A percentile compares a stretch with the other conserved stretches of the same genome.
phyloP scores from a whole-genome alignment of 2,113 vertebrate species.

The Forbesichthys papilliferus region DNA sequence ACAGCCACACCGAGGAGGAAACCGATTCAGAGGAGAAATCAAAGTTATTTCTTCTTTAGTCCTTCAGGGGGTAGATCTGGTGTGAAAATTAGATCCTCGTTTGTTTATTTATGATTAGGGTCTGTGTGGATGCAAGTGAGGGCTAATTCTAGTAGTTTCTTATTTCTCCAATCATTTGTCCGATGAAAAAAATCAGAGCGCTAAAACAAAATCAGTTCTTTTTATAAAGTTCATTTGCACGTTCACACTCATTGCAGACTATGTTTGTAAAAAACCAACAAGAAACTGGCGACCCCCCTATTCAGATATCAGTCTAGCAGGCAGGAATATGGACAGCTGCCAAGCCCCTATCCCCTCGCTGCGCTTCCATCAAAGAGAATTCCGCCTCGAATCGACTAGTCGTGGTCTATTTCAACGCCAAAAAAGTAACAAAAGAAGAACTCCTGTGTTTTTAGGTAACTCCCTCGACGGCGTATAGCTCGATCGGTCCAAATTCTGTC shows the following conservation, averaged over 20 bases:
- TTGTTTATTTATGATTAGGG: background rate
- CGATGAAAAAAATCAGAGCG: slow-evolving; percentile 3
- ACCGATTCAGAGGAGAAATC: slow-evolving; percentile 58
- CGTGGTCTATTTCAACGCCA: slow-evolving; percentile 31
- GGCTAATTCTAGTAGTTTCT: slow-evolving; percentile 20
- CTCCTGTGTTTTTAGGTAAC: slow-evolving; percentile 20
- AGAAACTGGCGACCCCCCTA: slow-evolving; percentile 50
- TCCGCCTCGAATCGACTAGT: slow-evolving; percentile 27
- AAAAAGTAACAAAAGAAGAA: slow-evolving; percentile 32
- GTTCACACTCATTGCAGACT: slow-evolving; percentile 53
- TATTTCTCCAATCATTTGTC: slow-evolving; percentile 28
- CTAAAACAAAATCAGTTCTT: slow-evolving; percentile 3
- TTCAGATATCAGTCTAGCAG: slow-evolving; percentile 48
- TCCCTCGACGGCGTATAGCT: slow-evolving; percentile 23
- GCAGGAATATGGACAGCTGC: slow-evolving; percentile 62
- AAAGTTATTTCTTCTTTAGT: slow-evolving; percentile 32
- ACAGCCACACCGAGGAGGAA: slow-evolving; percentile 54
- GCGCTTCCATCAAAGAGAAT: slow-evolving; percentile 47
- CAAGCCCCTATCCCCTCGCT: slow-evolving; percentile 73
- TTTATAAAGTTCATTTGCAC: slow-evolving; percentile 54
- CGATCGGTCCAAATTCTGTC: slow-evolving; percentile 31
- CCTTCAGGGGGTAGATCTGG: slow-evolving; percentile 28
- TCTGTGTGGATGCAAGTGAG: slow-evolving; percentile 3
- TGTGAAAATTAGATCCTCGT: slow-evolving; percentile 56
- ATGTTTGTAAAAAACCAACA: slow-evolving; percentile 6